A percentile compares a stretch with the other conserved stretches of the same genome.
These are phyloP conservation scores for Drosophila truncata DNA, from an alignment of 1,140 invertebrate species.

Conservation along the genomic window DNA sequence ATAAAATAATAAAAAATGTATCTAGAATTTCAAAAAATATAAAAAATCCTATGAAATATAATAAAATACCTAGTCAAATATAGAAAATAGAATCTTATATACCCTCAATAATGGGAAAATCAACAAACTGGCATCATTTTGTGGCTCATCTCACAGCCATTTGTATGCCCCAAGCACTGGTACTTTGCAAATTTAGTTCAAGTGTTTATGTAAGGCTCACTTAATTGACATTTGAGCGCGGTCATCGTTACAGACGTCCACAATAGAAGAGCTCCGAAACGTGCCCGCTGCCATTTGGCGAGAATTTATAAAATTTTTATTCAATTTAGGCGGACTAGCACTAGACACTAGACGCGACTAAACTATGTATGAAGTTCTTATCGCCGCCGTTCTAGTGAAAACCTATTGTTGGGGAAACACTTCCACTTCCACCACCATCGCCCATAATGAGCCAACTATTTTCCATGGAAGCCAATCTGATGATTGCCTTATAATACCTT, in stretches of 20 bases:
- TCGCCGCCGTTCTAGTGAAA: neutral
- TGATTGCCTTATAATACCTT: neutral
- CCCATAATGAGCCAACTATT: slow-evolving; percentile 15
- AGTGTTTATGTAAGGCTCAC: slow-evolving; percentile 77
- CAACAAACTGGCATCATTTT: slow-evolving; percentile 5
- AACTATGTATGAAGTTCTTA: slow-evolving; percentile 37
- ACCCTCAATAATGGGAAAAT: neutral
- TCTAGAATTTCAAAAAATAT: neutral
- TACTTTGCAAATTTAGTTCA: slow-evolving; percentile 61
- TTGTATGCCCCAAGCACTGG: slow-evolving; percentile 17
- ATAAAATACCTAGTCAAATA: no score
- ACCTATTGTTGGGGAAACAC: slow-evolving; percentile 8
- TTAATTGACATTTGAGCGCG: slow-evolving; percentile 77
- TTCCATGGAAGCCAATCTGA: slow-evolving; percentile 11
- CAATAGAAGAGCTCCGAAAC: slow-evolving; percentile 22
- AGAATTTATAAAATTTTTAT: slow-evolving; percentile 65
- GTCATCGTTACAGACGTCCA: slow-evolving; percentile 47
- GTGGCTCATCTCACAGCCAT: slow-evolving; percentile 11
- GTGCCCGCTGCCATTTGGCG: slow-evolving; percentile 41
- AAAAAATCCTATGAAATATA: neutral
- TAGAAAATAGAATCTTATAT: neutral
- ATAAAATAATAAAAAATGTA: neutral
- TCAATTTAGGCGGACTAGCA: slow-evolving; percentile 61
- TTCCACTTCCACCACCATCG: slow-evolving; percentile 1
- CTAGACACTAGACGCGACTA: slow-evolving; percentile 26